Conservation (phyloP, 2,888 invertebrate genomes). For the Hoplodrina ambigua region DNA sequence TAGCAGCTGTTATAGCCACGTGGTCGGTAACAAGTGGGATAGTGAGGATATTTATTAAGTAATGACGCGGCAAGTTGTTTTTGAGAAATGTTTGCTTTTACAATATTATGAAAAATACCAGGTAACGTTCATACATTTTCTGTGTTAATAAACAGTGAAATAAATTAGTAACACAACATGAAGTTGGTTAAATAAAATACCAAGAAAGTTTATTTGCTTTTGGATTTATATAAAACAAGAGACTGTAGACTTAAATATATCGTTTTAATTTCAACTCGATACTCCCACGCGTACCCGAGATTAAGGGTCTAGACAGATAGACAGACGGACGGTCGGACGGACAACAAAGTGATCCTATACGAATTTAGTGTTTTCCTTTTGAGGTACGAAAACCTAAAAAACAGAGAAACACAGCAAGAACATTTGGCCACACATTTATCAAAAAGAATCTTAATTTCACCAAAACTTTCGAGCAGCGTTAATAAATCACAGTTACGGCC, state of each 20-base stretch:
- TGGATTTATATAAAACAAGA: background rate
- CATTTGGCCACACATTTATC: background rate
- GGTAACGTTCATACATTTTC: background rate
- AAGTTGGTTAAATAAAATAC: too few species aligned
- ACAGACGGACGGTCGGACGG: too few species aligned
- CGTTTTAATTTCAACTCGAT: too few species aligned
- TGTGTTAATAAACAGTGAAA: background rate
- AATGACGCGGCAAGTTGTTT: conserved; percentile 1
- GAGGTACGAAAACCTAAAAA: too few species aligned
- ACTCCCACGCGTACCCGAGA: too few species aligned
- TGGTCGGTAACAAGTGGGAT: conserved; percentile 28
- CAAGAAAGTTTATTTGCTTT: too few species aligned
- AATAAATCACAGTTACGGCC: conserved; percentile 4
- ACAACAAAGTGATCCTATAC: too few species aligned
- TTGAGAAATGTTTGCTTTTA: background rate
- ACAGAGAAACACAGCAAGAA: background rate
- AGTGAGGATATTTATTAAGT: background rate
- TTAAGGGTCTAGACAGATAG: too few species aligned
- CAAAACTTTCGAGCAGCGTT: background rate
- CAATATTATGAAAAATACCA: background rate
- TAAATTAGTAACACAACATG: too few species aligned
- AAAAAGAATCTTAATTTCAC: background rate
- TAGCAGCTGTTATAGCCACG: conserved; percentile 50
- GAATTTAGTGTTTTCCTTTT: too few species aligned
- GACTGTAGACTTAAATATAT: too few species aligned